Conservation (phyloP, 2,888 invertebrate species). For the Psylliodes chrysocephalus region DNA sequence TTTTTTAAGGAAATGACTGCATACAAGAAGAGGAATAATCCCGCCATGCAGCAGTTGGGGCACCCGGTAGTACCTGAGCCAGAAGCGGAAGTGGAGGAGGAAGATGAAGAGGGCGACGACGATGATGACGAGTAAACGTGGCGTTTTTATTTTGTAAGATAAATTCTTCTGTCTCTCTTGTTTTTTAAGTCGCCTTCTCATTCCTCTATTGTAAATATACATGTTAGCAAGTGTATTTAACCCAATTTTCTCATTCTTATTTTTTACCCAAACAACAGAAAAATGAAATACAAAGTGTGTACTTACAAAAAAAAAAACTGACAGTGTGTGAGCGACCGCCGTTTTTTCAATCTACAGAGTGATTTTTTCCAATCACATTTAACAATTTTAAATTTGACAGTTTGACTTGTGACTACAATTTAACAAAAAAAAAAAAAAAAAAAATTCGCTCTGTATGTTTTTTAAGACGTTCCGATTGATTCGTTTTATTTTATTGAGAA, state of each 20-base stretch:
- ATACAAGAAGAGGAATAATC: constrained; percentile 79
- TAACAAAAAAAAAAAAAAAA: too few relatives aligned
- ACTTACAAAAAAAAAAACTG: constrained; percentile 57
- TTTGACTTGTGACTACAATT: too few relatives aligned
- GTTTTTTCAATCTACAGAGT: constrained; percentile 16
- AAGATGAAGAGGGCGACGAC: constrained; percentile 62
- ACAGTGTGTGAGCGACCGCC: constrained; percentile 49
- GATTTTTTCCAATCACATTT: neutral
- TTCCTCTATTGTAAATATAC: constrained; percentile 62
- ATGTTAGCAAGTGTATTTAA: constrained; percentile 56
- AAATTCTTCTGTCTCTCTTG: neutral
- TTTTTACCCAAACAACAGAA: constrained; percentile 44
- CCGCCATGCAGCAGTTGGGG: constrained; percentile 63
- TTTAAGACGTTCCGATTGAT: constrained; percentile 34
- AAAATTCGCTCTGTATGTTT: neutral
- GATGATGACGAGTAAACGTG: constrained; percentile 67
- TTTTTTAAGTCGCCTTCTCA: constrained; percentile 58
- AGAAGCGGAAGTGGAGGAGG: constrained; percentile 71
- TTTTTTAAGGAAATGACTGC: constrained; percentile 89
- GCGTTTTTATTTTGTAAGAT: constrained; percentile 29
- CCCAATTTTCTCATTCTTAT: constrained; percentile 40
- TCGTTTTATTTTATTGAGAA: constrained; percentile 37
- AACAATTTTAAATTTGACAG: too few relatives aligned
- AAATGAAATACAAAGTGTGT: constrained; percentile 52
- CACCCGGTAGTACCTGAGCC: constrained; percentile 73